phyloP scores from a whole-genome alignment of 2,888 invertebrate species.

The Drosophila meridiana region DNA sequence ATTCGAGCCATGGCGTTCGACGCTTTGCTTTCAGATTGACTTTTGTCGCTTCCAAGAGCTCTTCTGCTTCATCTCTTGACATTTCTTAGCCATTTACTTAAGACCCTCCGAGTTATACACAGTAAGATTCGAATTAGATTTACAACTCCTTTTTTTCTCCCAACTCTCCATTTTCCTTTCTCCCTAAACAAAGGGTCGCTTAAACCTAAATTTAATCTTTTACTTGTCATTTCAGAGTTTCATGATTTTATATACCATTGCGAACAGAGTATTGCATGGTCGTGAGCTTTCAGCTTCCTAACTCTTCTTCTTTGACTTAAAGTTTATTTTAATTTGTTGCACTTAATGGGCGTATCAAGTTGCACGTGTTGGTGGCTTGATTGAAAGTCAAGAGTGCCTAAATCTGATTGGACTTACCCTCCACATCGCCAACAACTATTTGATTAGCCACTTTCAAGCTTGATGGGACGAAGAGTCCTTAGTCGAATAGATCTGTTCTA shows the following conservation, averaged over 20 bases:
- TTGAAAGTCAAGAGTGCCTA: not conserved
- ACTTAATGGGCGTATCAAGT: not conserved
- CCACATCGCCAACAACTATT: not conserved
- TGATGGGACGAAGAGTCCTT: not conserved
- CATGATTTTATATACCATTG: not conserved
- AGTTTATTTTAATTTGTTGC: slow-evolving; percentile 11
- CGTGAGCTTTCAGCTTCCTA: not conserved
- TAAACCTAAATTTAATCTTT: too few species aligned
- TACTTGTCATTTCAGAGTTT: not conserved
- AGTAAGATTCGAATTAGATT: not conserved
- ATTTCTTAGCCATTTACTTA: not conserved
- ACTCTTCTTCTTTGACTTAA: not conserved
- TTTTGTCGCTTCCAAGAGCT: slow-evolving; percentile 33
- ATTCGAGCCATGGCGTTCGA: slow-evolving; percentile 37
- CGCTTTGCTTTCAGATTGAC: slow-evolving; percentile 48
- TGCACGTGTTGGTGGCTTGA: slow-evolving; percentile 15
- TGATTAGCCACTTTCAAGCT: not conserved
- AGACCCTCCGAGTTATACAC: not conserved
- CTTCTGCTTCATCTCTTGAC: not conserved
- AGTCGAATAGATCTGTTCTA: not conserved
- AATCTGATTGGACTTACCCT: not conserved
- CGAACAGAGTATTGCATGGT: not conserved
- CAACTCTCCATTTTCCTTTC: too few species aligned
- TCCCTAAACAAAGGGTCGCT: too few species aligned
- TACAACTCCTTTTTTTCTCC: not conserved